Conservation (phyloP, 2,113 vertebrate species). For the Acanthisitta chloris region DNA sequence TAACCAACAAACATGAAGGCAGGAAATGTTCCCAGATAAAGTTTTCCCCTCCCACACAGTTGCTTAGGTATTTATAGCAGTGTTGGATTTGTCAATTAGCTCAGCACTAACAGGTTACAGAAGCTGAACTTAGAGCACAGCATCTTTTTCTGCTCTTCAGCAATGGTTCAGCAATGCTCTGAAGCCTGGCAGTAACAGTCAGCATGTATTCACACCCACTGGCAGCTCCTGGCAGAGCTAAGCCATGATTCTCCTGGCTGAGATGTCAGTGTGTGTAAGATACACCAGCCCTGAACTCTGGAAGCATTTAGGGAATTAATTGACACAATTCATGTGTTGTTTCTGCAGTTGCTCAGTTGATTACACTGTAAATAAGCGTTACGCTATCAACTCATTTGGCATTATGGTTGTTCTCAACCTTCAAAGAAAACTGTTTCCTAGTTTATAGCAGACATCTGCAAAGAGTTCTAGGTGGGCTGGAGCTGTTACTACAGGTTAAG, state of each 20-base stretch:
- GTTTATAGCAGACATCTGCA: neutral
- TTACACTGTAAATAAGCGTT: neutral
- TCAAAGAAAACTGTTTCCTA: neutral
- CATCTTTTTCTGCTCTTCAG: neutral
- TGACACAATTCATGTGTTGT: neutral
- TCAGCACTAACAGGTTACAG: neutral
- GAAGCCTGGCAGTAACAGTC: neutral
- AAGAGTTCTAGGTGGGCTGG: neutral
- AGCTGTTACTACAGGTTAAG: neutral
- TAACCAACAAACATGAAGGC: slow-evolving; percentile 32
- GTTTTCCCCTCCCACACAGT: slow-evolving; percentile 25
- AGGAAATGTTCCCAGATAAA: slow-evolving; percentile 60
- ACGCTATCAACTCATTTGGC: neutral
- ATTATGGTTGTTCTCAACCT: neutral
- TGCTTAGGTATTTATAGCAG: neutral
- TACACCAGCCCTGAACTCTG: neutral
- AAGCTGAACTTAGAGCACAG: neutral
- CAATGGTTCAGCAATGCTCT: neutral
- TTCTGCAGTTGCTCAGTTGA: neutral
- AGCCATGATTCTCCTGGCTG: neutral
- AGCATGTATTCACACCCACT: neutral
- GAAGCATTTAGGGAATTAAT: neutral
- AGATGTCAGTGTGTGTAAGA: neutral
- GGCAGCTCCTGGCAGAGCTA: neutral
- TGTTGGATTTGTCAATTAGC: neutral